Evolutionary conservation across 1,140 invertebrate species (phyloP), one percentile per base, ranked within the genome.

Genomic region (Subanguina moxae): DNA sequence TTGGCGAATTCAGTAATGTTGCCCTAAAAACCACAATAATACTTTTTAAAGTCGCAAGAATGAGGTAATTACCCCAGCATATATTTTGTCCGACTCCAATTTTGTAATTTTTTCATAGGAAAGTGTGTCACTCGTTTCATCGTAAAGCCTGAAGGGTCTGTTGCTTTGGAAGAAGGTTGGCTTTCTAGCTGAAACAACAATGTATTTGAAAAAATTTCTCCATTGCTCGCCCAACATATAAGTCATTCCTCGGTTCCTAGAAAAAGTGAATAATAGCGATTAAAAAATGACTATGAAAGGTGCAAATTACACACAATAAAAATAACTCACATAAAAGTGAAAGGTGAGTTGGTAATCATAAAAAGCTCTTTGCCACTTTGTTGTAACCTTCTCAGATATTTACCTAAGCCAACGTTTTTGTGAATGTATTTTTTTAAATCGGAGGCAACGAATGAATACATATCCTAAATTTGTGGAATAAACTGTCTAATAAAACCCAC

Each of bases 291-390:
- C n/a, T n/a, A n/a, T n/a, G n/a, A n/a, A n/a, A n/a, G n/a, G n/a
- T 28, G 21, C 5, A 66, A 67, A 11, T 30, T 17, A 57, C 21
- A 67, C 65, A 23, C 28, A 67, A 67, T 13, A 15, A n/a, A n/a
- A n/a, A 17, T 28, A 9, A 89, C 91, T 90, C 87, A 96, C 93
- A 96, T 92, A 87, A 97, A 97, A 76, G 90, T 88, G 83, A 89
- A 97, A 0, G 93, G 93, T 84, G 92, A 95, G 81, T 97, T 97
- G 9, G 94, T 96, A 0, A 97, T 91, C 21, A 97, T 84, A 83
- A 97, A 97, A 75, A 95, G 86, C 84, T 94, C 93, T 84, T 95
- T 96, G 23, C 88, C 87, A 28, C 87, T 87, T 1, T 87, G 84
- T 68, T 87, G 85, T 8, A 97, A 84, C 75, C 89, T 87, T 65